A percentile compares a stretch with the other conserved stretches of the same genome.
Evolutionary conservation across 2,797 vertebrate species (phyloP).

Genomic region (Strix occidentalis): DNA sequence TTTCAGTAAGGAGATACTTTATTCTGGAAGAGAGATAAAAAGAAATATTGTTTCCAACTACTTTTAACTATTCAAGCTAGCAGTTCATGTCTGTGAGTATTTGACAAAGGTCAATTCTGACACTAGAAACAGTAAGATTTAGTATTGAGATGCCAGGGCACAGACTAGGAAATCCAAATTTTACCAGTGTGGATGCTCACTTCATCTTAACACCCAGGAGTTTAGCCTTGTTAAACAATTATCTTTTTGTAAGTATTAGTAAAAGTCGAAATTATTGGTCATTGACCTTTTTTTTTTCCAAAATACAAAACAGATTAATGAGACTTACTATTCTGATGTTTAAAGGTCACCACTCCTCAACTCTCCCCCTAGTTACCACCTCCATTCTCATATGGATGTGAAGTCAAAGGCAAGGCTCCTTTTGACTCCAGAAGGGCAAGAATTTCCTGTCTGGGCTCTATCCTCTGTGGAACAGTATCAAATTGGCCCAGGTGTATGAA

Average conservation of each 20-base stretch:
- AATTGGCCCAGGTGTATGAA: background rate
- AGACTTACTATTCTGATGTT: background rate
- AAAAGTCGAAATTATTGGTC: background rate
- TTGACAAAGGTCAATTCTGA: background rate
- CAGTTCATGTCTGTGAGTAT: background rate
- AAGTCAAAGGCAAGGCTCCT: background rate
- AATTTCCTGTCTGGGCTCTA: background rate
- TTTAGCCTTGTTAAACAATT: background rate
- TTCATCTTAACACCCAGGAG: background rate
- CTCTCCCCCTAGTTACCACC: background rate
- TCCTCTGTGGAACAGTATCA: background rate
- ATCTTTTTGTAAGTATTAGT: background rate
- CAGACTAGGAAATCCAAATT: background rate
- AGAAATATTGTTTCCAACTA: background rate
- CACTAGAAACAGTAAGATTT: background rate
- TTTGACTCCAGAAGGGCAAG: background rate
- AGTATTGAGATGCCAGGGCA: background rate
- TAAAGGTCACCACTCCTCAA: background rate
- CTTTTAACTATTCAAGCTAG: background rate
- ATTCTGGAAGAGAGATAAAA: background rate
- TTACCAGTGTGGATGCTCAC: background rate
- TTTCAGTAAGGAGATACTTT: background rate
- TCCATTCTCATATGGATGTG: background rate
- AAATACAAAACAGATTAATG: background rate
- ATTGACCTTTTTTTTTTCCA: background rate